Evolutionary conservation across 2,797 vertebrate genomes (phyloP).

Genomic region (Pseudotriccus pelzelni): DNA sequence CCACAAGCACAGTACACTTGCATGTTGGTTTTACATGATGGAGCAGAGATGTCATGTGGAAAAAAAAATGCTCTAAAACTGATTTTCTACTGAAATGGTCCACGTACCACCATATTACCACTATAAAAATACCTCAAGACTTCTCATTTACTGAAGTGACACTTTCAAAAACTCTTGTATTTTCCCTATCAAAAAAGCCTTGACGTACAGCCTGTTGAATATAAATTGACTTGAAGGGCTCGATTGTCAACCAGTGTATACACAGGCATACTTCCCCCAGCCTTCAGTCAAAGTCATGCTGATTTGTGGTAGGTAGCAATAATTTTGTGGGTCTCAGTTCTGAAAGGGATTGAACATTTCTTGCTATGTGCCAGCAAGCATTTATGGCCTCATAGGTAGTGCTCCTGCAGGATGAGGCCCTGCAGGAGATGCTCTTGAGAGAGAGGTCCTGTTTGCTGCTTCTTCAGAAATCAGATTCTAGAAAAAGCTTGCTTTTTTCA

Average conservation of each 20-base stretch:
- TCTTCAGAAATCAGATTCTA: neutral
- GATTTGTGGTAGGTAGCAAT: neutral
- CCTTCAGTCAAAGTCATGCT: neutral
- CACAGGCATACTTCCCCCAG: neutral
- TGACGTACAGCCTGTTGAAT: neutral
- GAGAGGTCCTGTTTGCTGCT: neutral
- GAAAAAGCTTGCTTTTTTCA: neutral
- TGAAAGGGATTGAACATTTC: neutral
- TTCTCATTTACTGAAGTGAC: constrained; percentile 44
- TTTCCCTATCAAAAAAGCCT: constrained; percentile 1
- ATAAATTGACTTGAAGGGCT: neutral
- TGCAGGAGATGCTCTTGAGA: neutral
- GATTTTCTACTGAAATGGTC: constrained; percentile 41
- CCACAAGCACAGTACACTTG: neutral
- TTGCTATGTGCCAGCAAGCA: accelerated
- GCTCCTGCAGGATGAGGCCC: neutral
- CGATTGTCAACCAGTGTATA: neutral
- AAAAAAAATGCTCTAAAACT: constrained; percentile 40
- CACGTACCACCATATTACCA: neutral
- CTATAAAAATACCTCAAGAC: constrained; percentile 50
- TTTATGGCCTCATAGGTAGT: neutral
- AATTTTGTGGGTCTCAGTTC: neutral
- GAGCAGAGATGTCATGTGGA: constrained; percentile 33
- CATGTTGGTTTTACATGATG: neutral
- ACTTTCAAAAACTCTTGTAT: constrained; percentile 24